Conservation (phyloP, 35 echinoderm and acorn worm species). For the Nesometra sesokonis region DNA sequence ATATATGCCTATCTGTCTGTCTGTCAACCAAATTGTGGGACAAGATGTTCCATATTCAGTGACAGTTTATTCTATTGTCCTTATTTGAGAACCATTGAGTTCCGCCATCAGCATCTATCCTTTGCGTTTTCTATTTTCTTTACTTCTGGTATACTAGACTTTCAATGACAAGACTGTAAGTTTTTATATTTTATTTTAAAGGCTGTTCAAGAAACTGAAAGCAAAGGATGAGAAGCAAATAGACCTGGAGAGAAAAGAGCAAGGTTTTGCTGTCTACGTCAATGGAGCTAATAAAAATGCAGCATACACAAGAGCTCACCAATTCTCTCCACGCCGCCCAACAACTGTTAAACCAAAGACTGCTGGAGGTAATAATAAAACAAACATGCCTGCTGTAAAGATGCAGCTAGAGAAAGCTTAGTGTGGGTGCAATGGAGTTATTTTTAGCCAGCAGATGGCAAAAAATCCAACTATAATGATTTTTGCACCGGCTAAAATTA, state of each 20-base stretch:
- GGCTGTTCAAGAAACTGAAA: slow-evolving; percentile 74
- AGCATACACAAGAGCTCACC: neutral
- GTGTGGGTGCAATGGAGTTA: too few relatives aligned
- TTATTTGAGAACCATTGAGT: neutral
- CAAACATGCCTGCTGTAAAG: too few relatives aligned
- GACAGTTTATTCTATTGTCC: too few relatives aligned
- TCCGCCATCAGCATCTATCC: neutral
- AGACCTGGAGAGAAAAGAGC: slow-evolving; percentile 71
- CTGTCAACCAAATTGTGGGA: too few relatives aligned
- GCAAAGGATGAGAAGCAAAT: slow-evolving; percentile 92
- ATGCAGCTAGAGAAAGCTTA: too few relatives aligned
- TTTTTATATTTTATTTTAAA: neutral
- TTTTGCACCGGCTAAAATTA: too few relatives aligned
- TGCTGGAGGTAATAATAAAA: slow-evolving; percentile 89
- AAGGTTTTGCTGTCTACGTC: slow-evolving; percentile 86
- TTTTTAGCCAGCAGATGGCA: too few relatives aligned
- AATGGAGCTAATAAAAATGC: slow-evolving; percentile 70
- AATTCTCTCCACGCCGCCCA: slow-evolving; percentile 62
- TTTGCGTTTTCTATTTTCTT: neutral
- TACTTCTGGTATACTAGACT: neutral
- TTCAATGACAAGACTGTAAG: neutral
- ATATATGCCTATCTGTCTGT: too few relatives aligned
- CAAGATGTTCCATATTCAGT: too few relatives aligned
- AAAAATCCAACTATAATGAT: too few relatives aligned
- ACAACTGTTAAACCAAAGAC: slow-evolving; percentile 71